Conservation (phyloP, 2,113 vertebrate genomes). For the Pituophis catenifer region DNA sequence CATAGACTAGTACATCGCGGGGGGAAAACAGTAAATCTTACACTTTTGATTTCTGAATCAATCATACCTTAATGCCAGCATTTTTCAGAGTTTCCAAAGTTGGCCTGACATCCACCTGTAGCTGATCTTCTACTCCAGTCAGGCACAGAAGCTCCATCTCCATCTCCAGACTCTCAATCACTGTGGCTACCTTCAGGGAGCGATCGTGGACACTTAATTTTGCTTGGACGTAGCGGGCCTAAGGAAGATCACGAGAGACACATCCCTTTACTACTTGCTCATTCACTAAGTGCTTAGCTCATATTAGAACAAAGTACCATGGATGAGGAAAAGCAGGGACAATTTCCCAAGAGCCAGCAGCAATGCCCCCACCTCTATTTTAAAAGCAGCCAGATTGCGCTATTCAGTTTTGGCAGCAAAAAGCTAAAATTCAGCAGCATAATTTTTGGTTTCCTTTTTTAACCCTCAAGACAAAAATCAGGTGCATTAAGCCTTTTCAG, state of each 20-base stretch:
- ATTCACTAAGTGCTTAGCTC: fast-evolving
- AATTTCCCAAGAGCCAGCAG: background rate
- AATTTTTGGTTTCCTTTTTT: background rate
- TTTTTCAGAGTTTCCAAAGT: constrained; percentile 94
- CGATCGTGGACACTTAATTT: constrained; percentile 96
- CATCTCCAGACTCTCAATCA: constrained; percentile 97
- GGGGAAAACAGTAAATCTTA: background rate
- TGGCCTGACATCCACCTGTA: constrained; percentile 90
- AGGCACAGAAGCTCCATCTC: constrained; percentile 97
- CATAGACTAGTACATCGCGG: background rate
- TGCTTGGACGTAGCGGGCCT: constrained; percentile 93
- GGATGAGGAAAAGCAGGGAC: background rate
- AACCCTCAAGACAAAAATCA: background rate
- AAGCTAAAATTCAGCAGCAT: background rate
- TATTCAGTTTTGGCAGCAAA: background rate
- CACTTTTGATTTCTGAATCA: background rate
- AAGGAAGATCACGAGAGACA: constrained; percentile 53
- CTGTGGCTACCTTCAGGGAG: constrained; percentile 93
- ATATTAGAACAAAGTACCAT: fast-evolving
- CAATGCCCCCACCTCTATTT: background rate
- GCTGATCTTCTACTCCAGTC: constrained; percentile 94
- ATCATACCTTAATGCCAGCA: constrained; percentile 90
- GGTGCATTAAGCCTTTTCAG: background rate
- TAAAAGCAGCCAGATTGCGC: background rate
- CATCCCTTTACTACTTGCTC: constrained; percentile 45